Percentiles rank a stretch among this genome's conserved stretches.
These are phyloP conservation scores for Microtus pennsylvanicus DNA, from an alignment of 2,113 vertebrate genomes.

Conservation along the genomic window DNA sequence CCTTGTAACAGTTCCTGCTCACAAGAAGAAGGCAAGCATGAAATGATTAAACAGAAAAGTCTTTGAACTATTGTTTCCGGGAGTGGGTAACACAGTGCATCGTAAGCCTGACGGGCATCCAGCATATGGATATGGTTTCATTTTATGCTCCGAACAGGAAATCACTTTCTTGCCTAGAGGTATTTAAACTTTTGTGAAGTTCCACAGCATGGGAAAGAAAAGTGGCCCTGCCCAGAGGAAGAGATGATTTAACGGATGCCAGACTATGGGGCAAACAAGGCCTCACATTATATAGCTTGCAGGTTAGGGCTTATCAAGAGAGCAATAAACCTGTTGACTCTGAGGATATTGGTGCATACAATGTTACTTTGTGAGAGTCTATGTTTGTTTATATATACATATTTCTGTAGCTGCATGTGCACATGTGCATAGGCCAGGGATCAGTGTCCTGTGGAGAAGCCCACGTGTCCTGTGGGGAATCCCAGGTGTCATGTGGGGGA, in stretches of 20 bases:
- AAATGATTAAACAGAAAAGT: constrained; percentile 57
- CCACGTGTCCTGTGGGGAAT: too few relatives aligned
- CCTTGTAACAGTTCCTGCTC: constrained; percentile 26
- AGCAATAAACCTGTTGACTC: background rate
- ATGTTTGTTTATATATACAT: background rate
- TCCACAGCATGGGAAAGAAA: background rate
- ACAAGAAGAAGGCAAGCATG: constrained; percentile 4
- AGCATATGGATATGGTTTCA: constrained; percentile 47
- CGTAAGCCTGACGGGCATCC: constrained; percentile 24
- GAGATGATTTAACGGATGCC: background rate
- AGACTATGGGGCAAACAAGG: background rate
- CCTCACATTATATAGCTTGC: background rate
- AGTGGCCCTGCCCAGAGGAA: background rate
- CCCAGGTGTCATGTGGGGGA: too few relatives aligned
- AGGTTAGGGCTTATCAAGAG: background rate
- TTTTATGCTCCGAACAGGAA: constrained; percentile 65
- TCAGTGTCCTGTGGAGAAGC: too few relatives aligned
- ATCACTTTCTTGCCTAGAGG: constrained; percentile 26
- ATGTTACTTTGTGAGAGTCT: background rate
- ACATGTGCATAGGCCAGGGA: background rate
- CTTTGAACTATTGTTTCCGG: constrained; percentile 28
- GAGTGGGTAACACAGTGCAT: background rate
- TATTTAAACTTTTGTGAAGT: background rate
- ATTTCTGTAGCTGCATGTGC: too few relatives aligned
- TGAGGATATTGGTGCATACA: background rate